Conservation (phyloP, 2,113 vertebrate species). For the Brachyistius frenatus region DNA sequence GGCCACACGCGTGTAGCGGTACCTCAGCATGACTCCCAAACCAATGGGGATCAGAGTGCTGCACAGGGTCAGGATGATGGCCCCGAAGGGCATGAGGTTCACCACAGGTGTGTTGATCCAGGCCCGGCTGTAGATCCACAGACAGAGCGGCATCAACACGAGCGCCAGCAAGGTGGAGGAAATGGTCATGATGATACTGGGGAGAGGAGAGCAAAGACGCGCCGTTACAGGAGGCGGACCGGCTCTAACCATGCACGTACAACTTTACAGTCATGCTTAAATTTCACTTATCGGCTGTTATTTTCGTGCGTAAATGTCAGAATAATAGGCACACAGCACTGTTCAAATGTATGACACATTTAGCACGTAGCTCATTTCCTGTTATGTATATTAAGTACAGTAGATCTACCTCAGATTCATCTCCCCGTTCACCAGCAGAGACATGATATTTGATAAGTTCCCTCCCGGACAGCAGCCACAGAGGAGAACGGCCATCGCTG, state of each 20-base stretch:
- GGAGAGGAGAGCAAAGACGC: conserved; percentile 30
- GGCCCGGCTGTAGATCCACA: conserved; percentile 96
- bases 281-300: background rate
- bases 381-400: background rate
- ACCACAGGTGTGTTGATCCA: conserved; percentile 97
- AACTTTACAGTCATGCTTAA: conserved; percentile 3
- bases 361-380: background rate
- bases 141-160: conserved; percentile 94
- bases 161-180: conserved; percentile 95
- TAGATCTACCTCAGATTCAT: conserved; percentile 95
- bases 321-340: background rate
- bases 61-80: conserved; percentile 94
- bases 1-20: conserved; percentile 87
- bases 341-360: background rate
- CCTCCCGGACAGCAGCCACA: conserved; percentile 98
- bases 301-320: conserved; percentile 5
- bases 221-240: background rate
- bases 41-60: conserved; percentile 96
- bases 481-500: conserved; percentile 93
- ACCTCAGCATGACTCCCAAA: conserved; percentile 90
- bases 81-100: conserved; percentile 91
- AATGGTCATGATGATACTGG: conserved; percentile 97
- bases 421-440: conserved; percentile 93
- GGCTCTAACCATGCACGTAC: background rate
- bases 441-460: conserved; percentile 96